Base-by-base conservation (phyloP, 23 tunicate species). In the Styela clava region DNA sequence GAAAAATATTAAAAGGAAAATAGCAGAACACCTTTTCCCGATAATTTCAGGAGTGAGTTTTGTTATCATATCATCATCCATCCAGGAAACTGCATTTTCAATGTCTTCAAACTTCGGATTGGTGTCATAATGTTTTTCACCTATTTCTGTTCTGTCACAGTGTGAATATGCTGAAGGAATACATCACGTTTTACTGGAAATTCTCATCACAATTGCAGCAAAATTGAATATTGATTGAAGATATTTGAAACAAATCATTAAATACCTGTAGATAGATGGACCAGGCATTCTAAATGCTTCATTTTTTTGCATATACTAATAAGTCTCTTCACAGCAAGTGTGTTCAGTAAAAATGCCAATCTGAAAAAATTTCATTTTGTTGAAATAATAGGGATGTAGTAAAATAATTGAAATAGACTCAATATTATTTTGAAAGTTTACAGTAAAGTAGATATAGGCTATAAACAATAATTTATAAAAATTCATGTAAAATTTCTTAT, bases 1-100 rank as follows among this genome's bases (percentile, higher is more conserved):
- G n/a, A n/a, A n/a, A n/a, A n/a, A n/a, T n/a, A n/a, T n/a, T n/a
- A n/a, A n/a, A n/a, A n/a, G n/a, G n/a, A n/a, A n/a, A 1, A 1
- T 26, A 76, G 32, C 32, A 44, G 30, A 25, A 35, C 56, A 93
- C 98, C 98, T 79, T 64, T 87, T 79, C 37, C 82, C 56, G 1
- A 93, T 62, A n/a, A 93, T 88, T 63, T 93, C 98, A 23, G 98
- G 98, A 12, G 90, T 85, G 22, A 93, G 72, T 65, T 93, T 93
- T 27, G 78, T 82, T 26, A 93, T 84, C 89, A 88, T 93, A 1
- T 93, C 98, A 69, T 93, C 98, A 19, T 67, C 80, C 98, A 93
- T 93, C 98, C 98, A 93, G 31, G 84, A 72, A 82, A 87, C 85
- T 2, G 98, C 79, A 32, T 84, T 76, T 24, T 85, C 79, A 2